Percentiles rank a stretch among this genome's conserved stretches.
Evolutionary conservation across 92 coral and sea anemone genomes (phyloP).

Genomic region (Phenganax subtilis): DNA sequence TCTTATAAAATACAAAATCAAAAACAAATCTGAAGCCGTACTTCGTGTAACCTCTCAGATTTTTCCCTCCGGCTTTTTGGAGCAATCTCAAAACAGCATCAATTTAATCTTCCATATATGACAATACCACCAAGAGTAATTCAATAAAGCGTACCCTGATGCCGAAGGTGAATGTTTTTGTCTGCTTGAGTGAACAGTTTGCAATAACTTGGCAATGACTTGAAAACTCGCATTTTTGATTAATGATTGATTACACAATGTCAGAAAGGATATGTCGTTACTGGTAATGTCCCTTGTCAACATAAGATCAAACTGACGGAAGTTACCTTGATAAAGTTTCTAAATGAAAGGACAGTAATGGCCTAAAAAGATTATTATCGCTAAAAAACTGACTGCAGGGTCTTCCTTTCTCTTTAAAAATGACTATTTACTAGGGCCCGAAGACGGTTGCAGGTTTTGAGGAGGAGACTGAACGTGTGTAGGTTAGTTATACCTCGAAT

Average conservation of each 20-base stretch:
- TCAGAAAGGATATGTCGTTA: neutral
- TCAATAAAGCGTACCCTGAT: conserved; percentile 3
- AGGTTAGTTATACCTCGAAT: too few species aligned
- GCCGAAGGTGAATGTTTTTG: neutral
- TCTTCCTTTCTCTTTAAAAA: too few species aligned
- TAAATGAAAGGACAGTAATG: too few species aligned
- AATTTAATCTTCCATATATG: neutral
- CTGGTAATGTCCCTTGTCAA: neutral
- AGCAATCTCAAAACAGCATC: neutral
- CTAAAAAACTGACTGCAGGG: too few species aligned
- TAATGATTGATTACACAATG: neutral
- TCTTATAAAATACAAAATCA: conserved; percentile 13
- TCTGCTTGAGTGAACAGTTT: neutral
- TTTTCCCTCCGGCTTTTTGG: neutral
- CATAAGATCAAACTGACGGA: conserved; percentile 1
- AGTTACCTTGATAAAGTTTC: neutral
- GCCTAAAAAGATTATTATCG: too few species aligned
- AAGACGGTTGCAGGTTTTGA: too few species aligned
- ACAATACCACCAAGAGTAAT: neutral
- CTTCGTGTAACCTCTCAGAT: conserved; percentile 31
- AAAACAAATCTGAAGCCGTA: conserved; percentile 24
- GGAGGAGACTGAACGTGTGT: too few species aligned
- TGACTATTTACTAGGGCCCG: too few species aligned
- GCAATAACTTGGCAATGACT: neutral
- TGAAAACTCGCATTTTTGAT: neutral